phyloP scores from a whole-genome alignment of 1,140 invertebrate genomes.

The Pogonomyrmex californicus region DNA sequence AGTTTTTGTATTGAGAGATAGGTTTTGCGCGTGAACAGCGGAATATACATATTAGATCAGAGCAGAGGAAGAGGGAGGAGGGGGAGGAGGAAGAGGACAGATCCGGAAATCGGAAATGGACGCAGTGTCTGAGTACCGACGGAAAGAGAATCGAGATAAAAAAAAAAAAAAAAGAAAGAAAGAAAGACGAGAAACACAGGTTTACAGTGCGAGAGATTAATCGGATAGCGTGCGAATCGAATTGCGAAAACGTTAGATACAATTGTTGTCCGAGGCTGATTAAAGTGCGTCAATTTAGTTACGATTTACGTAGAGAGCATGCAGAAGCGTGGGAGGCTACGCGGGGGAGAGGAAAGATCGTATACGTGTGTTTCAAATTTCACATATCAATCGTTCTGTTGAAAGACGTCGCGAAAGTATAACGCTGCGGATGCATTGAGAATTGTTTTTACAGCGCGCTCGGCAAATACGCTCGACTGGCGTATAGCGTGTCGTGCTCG shows the following conservation, averaged over 20 bases:
- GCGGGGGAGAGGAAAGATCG: conserved; percentile 47
- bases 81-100: conserved; percentile 25
- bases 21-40: conserved; percentile 61
- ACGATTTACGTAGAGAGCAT: conserved; percentile 2
- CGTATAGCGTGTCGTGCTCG: not conserved
- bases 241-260: conserved; percentile 29
- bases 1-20: conserved; percentile 81
- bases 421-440: conserved; percentile 35
- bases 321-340: not conserved
- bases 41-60: conserved; percentile 63
- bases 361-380: conserved; percentile 69
- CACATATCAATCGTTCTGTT: conserved; percentile 75
- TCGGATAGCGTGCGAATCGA: no score
- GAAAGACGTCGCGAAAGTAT: conserved; percentile 50
- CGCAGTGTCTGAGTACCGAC: conserved; percentile 34
- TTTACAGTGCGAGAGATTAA: not conserved
- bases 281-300: conserved; percentile 36
- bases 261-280: conserved; percentile 45
- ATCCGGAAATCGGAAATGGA: conserved; percentile 84
- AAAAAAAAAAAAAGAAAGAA: not conserved
- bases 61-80: not conserved
- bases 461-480: conserved; percentile 29
- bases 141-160: not conserved
- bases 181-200: not conserved
- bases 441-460: conserved; percentile 53